These are phyloP conservation scores for Amblyjoppa proteus DNA, from an alignment of 2,888 invertebrate species.

Conservation along the genomic window DNA sequence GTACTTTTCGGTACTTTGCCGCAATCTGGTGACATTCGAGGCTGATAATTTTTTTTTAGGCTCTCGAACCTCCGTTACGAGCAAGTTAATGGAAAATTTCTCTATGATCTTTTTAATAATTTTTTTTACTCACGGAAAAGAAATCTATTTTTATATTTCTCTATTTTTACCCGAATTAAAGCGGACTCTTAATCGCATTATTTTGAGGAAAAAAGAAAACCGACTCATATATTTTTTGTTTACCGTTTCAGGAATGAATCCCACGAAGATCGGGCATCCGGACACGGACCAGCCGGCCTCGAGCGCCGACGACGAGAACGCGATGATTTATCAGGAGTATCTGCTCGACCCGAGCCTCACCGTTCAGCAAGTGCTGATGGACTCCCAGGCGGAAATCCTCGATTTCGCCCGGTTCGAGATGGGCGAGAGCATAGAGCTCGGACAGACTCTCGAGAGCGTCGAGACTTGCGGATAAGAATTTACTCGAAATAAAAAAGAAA, in stretches of 20 bases:
- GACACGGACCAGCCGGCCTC: conserved; percentile 87
- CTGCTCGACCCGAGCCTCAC: conserved; percentile 91
- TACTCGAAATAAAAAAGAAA: background rate
- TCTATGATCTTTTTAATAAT: too few relatives aligned
- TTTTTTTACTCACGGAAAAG: too few relatives aligned
- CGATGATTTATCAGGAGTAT: conserved; percentile 95
- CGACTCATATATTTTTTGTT: conserved; percentile 30
- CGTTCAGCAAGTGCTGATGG: conserved; percentile 90
- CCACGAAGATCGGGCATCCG: conserved; percentile 90
- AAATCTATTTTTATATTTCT: too few relatives aligned
- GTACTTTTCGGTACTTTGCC: too few relatives aligned
- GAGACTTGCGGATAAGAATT: conserved; percentile 88
- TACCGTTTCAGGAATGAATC: conserved; percentile 89
- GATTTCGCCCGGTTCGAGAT: conserved; percentile 96
- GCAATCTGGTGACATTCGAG: too few relatives aligned
- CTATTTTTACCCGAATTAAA: too few relatives aligned
- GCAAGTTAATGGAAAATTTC: too few relatives aligned
- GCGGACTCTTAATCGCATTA: too few relatives aligned
- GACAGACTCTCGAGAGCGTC: conserved; percentile 87
- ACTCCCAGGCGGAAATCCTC: conserved; percentile 89
- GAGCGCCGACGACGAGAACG: conserved; percentile 91
- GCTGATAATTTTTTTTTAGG: too few relatives aligned
- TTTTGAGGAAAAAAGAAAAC: too few relatives aligned
- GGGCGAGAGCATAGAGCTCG: conserved; percentile 88
- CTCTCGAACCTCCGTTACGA: too few relatives aligned